Evolutionary conservation across 2,113 vertebrate species (phyloP), one percentile per base, ranked within the genome.

Genomic region (Lutjanus erythropterus): DNA sequence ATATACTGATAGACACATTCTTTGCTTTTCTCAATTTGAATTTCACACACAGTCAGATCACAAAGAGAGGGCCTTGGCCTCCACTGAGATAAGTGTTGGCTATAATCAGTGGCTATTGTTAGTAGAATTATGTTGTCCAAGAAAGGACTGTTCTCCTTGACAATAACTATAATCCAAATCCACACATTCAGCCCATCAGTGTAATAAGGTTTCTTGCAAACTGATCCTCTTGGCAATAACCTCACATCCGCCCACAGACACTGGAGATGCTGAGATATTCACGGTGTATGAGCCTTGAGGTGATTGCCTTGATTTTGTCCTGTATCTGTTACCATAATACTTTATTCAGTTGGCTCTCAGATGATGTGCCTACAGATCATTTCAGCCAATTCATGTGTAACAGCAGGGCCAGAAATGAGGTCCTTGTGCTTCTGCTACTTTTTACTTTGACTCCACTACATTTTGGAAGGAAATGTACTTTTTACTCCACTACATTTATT

Each of bases 101-200:
- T 78, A 23, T 58, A 89, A 88, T 91, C 83, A 83, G 56, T 21
- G 9, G 39, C 62, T 88, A 81, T 87, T 91, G 84, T 89, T 60
- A 56, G 39, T 2, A 21, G 66, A 86, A 72, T 74, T 62, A 69
- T 12, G 4, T 64, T 50, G 73, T 74, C 53, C 56, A 77, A 31
- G 49, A 62, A 60, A 25, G 47, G 71, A 73, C 59, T 37, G 41
- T 71, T 83, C 47, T 81, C 74, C 33, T 69, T 39, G 55, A 80
- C 78, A 86, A 73, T 90, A 82, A 81, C 80, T 71, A 15, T 86
- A 76, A 85, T 91, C 76, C 29, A 68, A 58, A 81, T 81, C 77
- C 16, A 33, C 71, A 71, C 35, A 7, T 82, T 71, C 55, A 75
- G 47, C 27, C 72, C 49, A 84, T 88, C 71, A 84, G 46, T 49